A percentile compares a stretch with the other conserved stretches of the same genome.
Evolutionary conservation across 2,797 vertebrate species (phyloP).

Genomic region (Scarus forsteni): DNA sequence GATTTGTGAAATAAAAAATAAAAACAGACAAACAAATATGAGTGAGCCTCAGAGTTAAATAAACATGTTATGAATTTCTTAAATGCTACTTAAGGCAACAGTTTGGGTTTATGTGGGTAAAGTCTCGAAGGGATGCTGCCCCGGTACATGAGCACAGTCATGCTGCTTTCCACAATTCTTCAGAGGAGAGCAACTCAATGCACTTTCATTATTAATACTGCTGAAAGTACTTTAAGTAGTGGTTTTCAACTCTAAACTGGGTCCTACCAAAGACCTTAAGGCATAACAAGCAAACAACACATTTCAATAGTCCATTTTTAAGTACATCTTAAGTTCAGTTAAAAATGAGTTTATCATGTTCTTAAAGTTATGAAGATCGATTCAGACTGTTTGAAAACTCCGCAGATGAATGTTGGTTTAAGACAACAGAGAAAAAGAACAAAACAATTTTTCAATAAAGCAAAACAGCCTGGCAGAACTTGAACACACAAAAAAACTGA

Average conservation of each 20-base stretch:
- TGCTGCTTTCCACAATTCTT: conserved; percentile 11
- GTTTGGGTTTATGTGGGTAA: conserved; percentile 3
- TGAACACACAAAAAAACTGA: too few relatives aligned
- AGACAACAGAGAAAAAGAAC: too few relatives aligned
- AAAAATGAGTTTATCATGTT: too few relatives aligned
- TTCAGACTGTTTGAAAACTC: too few relatives aligned
- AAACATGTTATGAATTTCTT: conserved; percentile 29
- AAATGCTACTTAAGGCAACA: conserved; percentile 16
- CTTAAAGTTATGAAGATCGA: too few relatives aligned
- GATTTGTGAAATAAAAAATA: conserved; percentile 46
- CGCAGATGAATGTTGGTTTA: too few relatives aligned
- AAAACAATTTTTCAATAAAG: too few relatives aligned
- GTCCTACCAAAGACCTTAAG: too few relatives aligned
- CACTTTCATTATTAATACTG: conserved; percentile 16
- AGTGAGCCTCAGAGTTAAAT: conserved; percentile 15
- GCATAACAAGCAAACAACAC: too few relatives aligned
- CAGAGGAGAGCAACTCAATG: conserved; percentile 8
- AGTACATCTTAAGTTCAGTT: too few relatives aligned
- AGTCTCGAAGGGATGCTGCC: conserved; percentile 7
- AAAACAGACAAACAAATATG: conserved; percentile 54
- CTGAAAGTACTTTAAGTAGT: conserved; percentile 1
- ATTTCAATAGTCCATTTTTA: too few relatives aligned
- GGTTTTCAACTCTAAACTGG: conserved; percentile 2
- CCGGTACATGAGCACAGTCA: neutral
- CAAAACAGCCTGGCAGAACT: neutral